Conservation (phyloP, 2,113 vertebrate genomes). For the Scartelaos histophorus region DNA sequence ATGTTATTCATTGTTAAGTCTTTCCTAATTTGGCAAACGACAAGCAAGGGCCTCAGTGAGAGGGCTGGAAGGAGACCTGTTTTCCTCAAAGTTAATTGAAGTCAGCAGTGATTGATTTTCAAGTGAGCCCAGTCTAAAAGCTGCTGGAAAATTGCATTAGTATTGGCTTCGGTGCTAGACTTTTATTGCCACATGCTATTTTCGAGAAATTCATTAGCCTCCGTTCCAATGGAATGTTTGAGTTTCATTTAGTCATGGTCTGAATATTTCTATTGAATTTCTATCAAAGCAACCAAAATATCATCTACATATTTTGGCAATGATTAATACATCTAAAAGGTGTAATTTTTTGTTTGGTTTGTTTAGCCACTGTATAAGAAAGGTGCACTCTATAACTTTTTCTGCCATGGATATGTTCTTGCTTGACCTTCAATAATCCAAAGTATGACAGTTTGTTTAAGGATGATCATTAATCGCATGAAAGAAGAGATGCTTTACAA, state of each 20-base stretch:
- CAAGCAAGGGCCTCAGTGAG: slow-evolving; percentile 3
- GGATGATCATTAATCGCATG: too few relatives aligned
- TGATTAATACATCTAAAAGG: neutral
- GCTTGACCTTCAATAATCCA: too few relatives aligned
- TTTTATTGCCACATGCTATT: slow-evolving; percentile 32
- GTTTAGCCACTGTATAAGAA: neutral
- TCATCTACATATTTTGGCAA: neutral
- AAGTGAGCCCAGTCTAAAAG: slow-evolving; percentile 17
- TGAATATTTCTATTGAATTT: slow-evolving; percentile 29
- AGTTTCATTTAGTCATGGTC: slow-evolving; percentile 21
- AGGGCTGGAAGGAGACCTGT: slow-evolving; percentile 40
- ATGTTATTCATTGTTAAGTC: slow-evolving; percentile 13
- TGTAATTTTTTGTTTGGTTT: neutral
- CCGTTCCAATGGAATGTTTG: slow-evolving; percentile 28
- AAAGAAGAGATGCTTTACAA: too few relatives aligned
- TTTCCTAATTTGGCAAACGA: slow-evolving; percentile 30
- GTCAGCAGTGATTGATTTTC: slow-evolving; percentile 39
- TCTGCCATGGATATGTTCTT: too few relatives aligned
- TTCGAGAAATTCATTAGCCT: slow-evolving; percentile 29
- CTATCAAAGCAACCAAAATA: neutral
- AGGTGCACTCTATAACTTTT: too few relatives aligned
- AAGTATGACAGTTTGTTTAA: too few relatives aligned
- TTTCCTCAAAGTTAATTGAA: slow-evolving; percentile 44
- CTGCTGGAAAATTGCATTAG: slow-evolving; percentile 19
- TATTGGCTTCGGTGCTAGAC: slow-evolving; percentile 21